Evolutionary conservation across 2,797 vertebrate species (phyloP), one percentile per base, ranked within the genome.

Genomic region (Neomorphus geoffroyi): DNA sequence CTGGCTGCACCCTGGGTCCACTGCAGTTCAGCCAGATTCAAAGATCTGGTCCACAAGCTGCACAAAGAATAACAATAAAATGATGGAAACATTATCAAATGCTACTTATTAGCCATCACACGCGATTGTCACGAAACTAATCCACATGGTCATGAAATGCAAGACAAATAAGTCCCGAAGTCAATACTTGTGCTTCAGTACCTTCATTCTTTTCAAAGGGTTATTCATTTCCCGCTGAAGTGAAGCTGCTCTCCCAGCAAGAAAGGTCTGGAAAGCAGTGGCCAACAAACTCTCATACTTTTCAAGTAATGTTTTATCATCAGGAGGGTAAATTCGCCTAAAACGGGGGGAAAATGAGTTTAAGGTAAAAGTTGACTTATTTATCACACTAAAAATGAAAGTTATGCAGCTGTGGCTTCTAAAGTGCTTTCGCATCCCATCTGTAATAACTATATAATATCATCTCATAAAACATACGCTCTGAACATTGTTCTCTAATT

Each of bases 131-230:
- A 2, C 87, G 60, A 88, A 91, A 75, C 33, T 80, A 81, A 86
- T 84, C 51, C 60, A 86, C 5, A 62, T 69, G 35, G n/a, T 93
- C 60, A 74, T 53, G 41, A 90, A 46, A 54, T 67, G 48, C 82
- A 92, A 87, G 30, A 23, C 9, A 71, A 35, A 28, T 27, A 64
- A 77, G 26, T 75, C 70, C 27, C 75, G 45, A 61, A 86, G 69
- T 33, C 27, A 90, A 32, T 39, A 69, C 3, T 80, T 28, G n/a
- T 33, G 86, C 48, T 88, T 71, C 73, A 57, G 97, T 99, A 99
- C 99, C 99, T 99, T 99, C 99, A 99, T 99, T 98, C 97, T 98
- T 98, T 99, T 99, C 98, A 99, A 98, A 97, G 99, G 99, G 98
- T 99, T 99, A 98, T 99, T 99, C 98, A 99, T 98, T 98, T 99